Conservation (phyloP, 2,888 invertebrate genomes). For the Hypomecis punctinalis region DNA sequence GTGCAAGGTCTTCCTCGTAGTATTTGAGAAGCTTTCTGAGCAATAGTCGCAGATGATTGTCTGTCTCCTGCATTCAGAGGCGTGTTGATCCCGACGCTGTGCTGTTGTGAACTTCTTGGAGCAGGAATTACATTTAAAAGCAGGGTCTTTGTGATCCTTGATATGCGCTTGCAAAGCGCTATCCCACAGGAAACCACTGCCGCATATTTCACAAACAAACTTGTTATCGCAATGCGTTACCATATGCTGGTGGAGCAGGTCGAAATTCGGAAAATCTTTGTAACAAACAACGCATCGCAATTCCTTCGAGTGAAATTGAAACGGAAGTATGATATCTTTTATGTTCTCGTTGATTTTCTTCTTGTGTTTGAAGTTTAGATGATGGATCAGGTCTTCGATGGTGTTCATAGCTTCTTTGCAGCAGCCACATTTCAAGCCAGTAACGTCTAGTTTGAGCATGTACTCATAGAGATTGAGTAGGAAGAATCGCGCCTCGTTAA, state of each 20-base stretch:
- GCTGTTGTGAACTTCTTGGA: slow-evolving; percentile 6
- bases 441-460: slow-evolving; percentile 36
- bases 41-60: slow-evolving; percentile 45
- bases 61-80: background rate
- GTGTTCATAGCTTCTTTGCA: slow-evolving; percentile 21
- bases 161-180: background rate
- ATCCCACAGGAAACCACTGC: slow-evolving; percentile 44
- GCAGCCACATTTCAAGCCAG: slow-evolving; percentile 29
- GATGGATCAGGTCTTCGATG: slow-evolving; percentile 25
- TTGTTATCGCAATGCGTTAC: slow-evolving; percentile 52
- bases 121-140: slow-evolving; percentile 8
- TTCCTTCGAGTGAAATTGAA: slow-evolving; percentile 49
- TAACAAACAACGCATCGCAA: slow-evolving; percentile 49
- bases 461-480: slow-evolving; percentile 17
- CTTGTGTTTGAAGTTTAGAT: slow-evolving; percentile 29
- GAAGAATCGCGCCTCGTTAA: slow-evolving; percentile 22
- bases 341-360: slow-evolving; percentile 36
- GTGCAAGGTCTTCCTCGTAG: slow-evolving; percentile 52
- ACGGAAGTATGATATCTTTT: slow-evolving; percentile 52
- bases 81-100: background rate
- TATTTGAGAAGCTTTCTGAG: slow-evolving; percentile 54
- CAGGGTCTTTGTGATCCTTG: slow-evolving; percentile 3
- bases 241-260: slow-evolving; percentile 54
- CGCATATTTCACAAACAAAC: slow-evolving; percentile 52
- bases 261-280: slow-evolving; percentile 50